Conservation (phyloP, 2,113 vertebrate genomes). For the Reinhardtius hippoglossoides region DNA sequence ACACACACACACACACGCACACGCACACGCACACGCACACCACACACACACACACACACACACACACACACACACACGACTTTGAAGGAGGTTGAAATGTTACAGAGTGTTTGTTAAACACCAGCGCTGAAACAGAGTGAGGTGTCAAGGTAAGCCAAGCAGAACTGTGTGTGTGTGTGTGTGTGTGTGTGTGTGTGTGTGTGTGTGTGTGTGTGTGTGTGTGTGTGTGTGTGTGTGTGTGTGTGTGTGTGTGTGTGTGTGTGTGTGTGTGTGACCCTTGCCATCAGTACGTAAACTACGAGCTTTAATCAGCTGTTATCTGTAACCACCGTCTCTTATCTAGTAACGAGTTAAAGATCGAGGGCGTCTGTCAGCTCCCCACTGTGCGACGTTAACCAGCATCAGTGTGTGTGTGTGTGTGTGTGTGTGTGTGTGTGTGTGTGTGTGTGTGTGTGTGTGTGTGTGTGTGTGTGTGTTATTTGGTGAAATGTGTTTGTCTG, state of each 20-base stretch:
- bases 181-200: conserved; percentile 20
- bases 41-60: background rate
- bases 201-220: conserved; percentile 1
- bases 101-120: conserved; percentile 54
- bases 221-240: conserved; percentile 30
- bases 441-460: background rate
- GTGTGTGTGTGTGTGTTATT: background rate
- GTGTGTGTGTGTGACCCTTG: background rate
- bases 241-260: conserved; percentile 15
- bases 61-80: background rate
- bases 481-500: too few species aligned
- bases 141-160: conserved; percentile 22
- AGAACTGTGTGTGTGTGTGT: conserved; percentile 25
- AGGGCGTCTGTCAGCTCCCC: conserved; percentile 36
- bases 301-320: conserved; percentile 48
- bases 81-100: conserved; percentile 32
- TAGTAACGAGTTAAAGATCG: conserved; percentile 42
- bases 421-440: background rate
- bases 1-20: too few species aligned
- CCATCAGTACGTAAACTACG: conserved; percentile 17
- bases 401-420: background rate
- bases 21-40: conserved; percentile 6
- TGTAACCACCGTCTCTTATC: conserved; percentile 39
- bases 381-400: conserved; percentile 47
- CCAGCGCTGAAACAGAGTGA: conserved; percentile 3